These are phyloP conservation scores for Platycercus adscitus DNA, from an alignment of 2,113 vertebrate genomes.

Conservation along the genomic window DNA sequence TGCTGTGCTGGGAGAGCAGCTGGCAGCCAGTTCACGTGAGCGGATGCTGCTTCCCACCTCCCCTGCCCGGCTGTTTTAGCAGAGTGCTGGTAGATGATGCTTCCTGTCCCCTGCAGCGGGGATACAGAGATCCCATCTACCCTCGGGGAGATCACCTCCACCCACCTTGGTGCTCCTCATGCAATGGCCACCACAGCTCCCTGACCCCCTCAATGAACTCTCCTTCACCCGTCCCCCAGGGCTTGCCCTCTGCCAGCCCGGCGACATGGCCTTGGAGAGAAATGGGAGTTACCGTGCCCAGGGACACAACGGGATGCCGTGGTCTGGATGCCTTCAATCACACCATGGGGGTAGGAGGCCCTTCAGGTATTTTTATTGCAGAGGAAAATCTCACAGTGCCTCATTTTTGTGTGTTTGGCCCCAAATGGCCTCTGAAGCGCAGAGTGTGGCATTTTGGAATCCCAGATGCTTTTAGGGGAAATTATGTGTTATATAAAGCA, in stretches of 20 bases:
- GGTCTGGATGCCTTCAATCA: not conserved
- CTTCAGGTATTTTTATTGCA: not conserved
- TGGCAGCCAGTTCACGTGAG: not conserved
- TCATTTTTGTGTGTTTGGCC: not conserved
- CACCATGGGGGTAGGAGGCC: accelerated
- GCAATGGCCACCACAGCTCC: not conserved
- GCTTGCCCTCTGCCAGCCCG: not conserved
- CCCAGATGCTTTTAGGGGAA: not conserved
- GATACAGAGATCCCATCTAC: not conserved
- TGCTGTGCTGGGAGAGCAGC: not conserved
- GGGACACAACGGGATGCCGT: not conserved
- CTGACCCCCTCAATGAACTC: accelerated
- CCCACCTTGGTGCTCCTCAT: accelerated
- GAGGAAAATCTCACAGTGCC: not conserved
- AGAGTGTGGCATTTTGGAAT: not conserved
- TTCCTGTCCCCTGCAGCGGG: not conserved
- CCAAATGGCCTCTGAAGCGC: not conserved
- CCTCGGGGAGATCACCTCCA: not conserved
- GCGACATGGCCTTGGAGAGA: accelerated
- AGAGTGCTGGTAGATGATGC: no score
- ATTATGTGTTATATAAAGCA: not conserved
- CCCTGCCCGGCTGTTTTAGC: not conserved
- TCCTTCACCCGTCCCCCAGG: no score
- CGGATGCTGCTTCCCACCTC: no score
- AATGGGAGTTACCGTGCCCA: not conserved